Evolutionary conservation across 2,797 vertebrate genomes (phyloP).

Genomic region (Chromis chromis): DNA sequence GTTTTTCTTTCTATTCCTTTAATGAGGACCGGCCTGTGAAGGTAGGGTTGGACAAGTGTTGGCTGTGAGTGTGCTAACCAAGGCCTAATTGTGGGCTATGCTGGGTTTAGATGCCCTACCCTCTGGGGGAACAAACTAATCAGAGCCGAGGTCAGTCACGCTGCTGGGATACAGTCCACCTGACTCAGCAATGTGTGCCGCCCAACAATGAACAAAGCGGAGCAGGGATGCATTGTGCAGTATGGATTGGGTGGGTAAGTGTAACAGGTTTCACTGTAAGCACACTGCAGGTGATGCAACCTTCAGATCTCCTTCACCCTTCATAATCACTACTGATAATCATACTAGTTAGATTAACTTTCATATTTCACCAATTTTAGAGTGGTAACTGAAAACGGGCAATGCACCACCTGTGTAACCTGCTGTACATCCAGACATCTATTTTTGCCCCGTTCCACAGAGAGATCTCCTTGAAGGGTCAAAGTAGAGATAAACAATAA

Average conservation of each 20-base stretch:
- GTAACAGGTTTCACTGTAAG: constrained; percentile 8
- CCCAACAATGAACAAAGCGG: constrained; percentile 51
- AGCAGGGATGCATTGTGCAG: constrained; percentile 42
- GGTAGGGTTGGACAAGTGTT: neutral
- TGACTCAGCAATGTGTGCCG: constrained; percentile 64
- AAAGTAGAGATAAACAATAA: constrained; percentile 37
- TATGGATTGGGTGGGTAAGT: constrained; percentile 8
- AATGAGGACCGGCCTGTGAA: neutral
- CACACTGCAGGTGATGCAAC: constrained; percentile 6
- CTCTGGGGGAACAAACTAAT: constrained; percentile 56
- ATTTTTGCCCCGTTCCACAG: constrained; percentile 20
- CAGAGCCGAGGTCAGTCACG: constrained; percentile 54
- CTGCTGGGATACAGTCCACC: constrained; percentile 50
- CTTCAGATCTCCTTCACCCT: constrained; percentile 1
- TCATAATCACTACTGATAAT: neutral
- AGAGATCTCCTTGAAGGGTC: constrained; percentile 32
- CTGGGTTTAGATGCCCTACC: constrained; percentile 30
- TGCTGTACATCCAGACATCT: constrained; percentile 1
- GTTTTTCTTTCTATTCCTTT: constrained; percentile 9
- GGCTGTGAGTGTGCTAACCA: constrained; percentile 13
- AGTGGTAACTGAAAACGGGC: neutral
- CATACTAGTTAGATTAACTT: neutral
- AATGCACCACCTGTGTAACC: neutral
- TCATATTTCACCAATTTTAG: no score
- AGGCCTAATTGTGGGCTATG: constrained; percentile 24